Evolutionary conservation across 1,140 invertebrate species (phyloP).

Genomic region (Thrips palmi): DNA sequence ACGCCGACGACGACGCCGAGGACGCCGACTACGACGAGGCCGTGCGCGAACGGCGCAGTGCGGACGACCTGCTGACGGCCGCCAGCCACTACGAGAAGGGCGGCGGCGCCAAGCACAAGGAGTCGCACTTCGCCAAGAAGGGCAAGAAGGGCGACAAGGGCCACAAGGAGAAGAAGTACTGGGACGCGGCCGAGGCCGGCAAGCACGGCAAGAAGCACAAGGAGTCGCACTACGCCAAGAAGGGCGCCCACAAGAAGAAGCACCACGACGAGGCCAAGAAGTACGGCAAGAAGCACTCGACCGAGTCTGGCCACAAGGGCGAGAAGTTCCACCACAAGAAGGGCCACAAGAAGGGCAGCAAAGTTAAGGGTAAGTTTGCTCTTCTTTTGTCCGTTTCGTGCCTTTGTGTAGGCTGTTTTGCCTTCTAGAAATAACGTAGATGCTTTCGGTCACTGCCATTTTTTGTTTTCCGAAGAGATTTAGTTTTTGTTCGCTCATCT

Average conservation of each 20-base stretch:
- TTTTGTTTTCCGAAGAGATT: too few relatives aligned
- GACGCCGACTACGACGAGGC: too few relatives aligned
- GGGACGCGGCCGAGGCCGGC: slow-evolving; percentile 46
- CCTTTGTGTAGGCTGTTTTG: too few relatives aligned
- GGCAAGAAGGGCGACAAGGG: slow-evolving; percentile 47
- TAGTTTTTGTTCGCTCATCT: too few relatives aligned
- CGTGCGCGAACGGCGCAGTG: too few relatives aligned
- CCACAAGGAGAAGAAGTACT: slow-evolving; percentile 42
- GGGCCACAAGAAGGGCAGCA: slow-evolving; percentile 56
- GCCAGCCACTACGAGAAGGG: slow-evolving; percentile 29
- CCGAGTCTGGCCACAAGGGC: slow-evolving; percentile 51
- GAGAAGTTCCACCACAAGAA: slow-evolving; percentile 39
- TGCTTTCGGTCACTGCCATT: too few relatives aligned
- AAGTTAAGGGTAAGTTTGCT: too few relatives aligned
- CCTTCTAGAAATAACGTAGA: too few relatives aligned
- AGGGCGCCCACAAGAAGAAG: slow-evolving; percentile 53
- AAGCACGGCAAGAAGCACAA: slow-evolving; percentile 51
- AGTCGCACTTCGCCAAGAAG: slow-evolving; percentile 38
- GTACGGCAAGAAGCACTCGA: slow-evolving; percentile 49
- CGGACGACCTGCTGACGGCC: slow-evolving; percentile 26
- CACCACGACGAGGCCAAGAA: slow-evolving; percentile 50
- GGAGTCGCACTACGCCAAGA: slow-evolving; percentile 47
- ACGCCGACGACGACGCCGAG: too few relatives aligned
- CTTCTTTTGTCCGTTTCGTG: too few relatives aligned
- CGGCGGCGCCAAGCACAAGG: slow-evolving; percentile 40